Evolutionary conservation across 2,113 vertebrate species (phyloP).

Genomic region (Myocastor coypus): DNA sequence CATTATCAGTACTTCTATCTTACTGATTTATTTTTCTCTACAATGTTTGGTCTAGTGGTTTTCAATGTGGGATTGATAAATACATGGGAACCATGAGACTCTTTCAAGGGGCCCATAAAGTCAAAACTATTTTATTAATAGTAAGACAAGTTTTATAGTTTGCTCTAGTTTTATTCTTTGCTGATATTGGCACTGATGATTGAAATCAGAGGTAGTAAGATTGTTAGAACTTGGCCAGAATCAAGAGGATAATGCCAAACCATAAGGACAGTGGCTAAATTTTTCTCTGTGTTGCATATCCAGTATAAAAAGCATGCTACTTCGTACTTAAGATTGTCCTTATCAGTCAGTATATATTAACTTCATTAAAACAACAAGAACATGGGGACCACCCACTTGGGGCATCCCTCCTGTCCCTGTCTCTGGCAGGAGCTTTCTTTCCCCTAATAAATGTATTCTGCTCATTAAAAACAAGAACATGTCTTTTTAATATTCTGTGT

Average conservation of each 20-base stretch:
- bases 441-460: no score
- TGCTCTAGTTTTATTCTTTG: not conserved
- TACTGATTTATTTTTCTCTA: slow-evolving; percentile 14
- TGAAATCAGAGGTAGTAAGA: not conserved
- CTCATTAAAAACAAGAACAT: not conserved
- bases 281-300: not conserved
- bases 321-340: not conserved
- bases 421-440: no score
- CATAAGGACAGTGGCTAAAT: not conserved
- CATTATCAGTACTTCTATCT: not conserved
- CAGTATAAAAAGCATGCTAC: not conserved
- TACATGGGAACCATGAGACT: not conserved
- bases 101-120: not conserved
- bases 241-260: not conserved
- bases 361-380: not conserved
- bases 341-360: not conserved
- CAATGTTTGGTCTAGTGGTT: not conserved
- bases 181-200: not conserved
- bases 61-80: not conserved
- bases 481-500: not conserved
- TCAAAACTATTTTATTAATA: not conserved
- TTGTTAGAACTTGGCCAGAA: not conserved
- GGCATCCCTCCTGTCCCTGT: no score
- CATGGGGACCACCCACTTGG: not conserved
- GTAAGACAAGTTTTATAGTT: not conserved